Evolutionary conservation across 2,797 vertebrate genomes (phyloP).

Genomic region (Nannoperca australis): DNA sequence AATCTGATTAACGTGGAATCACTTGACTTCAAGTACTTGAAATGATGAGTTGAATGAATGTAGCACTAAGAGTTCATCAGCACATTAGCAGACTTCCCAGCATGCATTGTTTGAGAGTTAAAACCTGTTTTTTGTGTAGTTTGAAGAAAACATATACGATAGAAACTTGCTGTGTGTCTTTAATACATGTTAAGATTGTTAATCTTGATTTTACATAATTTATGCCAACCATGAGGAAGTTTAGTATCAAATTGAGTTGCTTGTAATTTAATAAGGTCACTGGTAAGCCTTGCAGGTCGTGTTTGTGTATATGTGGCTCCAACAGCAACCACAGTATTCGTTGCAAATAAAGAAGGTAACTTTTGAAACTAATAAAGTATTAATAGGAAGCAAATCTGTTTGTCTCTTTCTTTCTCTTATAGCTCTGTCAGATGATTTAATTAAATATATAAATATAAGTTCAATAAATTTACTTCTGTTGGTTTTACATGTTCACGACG

Average conservation of each 20-base stretch:
- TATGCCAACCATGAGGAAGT: neutral
- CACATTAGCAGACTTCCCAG: neutral
- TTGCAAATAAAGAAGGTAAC: neutral
- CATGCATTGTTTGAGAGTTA: conserved; percentile 3
- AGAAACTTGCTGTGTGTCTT: neutral
- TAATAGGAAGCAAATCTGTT: neutral
- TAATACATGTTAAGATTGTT: neutral
- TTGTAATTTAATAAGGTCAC: neutral
- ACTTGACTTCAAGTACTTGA: neutral
- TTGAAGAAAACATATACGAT: neutral
- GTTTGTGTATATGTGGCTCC: neutral
- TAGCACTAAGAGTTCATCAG: neutral
- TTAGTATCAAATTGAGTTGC: neutral
- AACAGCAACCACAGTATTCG: neutral
- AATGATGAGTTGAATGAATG: neutral
- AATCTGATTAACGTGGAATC: too few relatives aligned
- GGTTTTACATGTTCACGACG: neutral
- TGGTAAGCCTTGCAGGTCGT: neutral
- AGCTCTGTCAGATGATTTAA: neutral
- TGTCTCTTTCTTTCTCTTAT: too few relatives aligned
- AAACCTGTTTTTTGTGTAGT: neutral
- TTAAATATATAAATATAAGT: neutral
- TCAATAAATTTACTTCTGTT: neutral
- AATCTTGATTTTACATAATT: neutral
- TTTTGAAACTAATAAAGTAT: neutral